phyloP scores from a whole-genome alignment of 2,888 invertebrate species.

The Machimus atricapillus region DNA sequence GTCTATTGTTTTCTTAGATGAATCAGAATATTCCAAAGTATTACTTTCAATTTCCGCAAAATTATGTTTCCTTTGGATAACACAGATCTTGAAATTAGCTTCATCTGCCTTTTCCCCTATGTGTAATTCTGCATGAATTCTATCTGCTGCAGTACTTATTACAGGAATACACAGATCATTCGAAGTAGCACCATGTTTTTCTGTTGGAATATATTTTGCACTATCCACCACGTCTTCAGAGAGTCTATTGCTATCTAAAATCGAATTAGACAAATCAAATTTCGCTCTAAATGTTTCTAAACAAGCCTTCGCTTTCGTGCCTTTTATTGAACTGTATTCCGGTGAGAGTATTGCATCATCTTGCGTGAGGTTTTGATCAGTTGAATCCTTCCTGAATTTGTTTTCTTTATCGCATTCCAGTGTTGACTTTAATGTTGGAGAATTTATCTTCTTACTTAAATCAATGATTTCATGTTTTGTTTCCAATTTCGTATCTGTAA shows the following conservation, averaged over 20 bases:
- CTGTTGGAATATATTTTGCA: not conserved
- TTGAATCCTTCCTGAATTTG: not conserved
- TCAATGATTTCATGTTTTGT: not conserved
- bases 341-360: not conserved
- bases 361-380: not conserved
- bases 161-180: not conserved
- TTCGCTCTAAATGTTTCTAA: not conserved
- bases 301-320: not conserved
- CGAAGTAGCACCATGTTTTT: not conserved
- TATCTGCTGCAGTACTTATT: not conserved
- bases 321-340: not conserved
- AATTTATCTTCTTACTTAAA: not conserved
- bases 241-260: not conserved
- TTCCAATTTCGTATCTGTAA: not conserved
- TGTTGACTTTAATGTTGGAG: not conserved
- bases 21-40: no score
- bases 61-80: no score
- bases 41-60: no score
- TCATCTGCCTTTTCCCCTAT: no score
- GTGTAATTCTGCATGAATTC: not conserved
- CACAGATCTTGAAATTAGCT: no score
- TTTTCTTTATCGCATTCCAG: not conserved
- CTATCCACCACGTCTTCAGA: not conserved
- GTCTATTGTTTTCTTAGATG: no score
- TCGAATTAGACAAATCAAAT: not conserved